These are phyloP conservation scores for Silurus meridionalis DNA, from an alignment of 2,113 vertebrate species.

Conservation along the genomic window DNA sequence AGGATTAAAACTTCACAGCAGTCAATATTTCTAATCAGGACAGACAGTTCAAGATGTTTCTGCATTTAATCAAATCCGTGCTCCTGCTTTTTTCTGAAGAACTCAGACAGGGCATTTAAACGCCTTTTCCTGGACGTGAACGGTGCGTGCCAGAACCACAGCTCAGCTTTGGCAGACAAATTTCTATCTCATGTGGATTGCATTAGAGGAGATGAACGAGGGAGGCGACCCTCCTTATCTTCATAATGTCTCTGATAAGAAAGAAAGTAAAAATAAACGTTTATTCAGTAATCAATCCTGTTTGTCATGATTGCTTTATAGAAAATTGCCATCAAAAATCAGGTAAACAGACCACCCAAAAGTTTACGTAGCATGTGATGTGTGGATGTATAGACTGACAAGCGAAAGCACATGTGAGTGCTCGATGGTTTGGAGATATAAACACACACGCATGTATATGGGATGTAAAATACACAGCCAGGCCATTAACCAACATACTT, in stretches of 20 bases:
- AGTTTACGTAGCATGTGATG: constrained; percentile 8
- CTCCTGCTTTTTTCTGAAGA: constrained; percentile 27
- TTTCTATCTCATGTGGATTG: constrained; percentile 42
- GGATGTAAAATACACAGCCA: constrained; percentile 32
- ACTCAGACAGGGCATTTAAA: constrained; percentile 32
- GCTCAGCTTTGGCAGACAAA: constrained; percentile 31
- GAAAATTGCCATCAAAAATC: constrained; percentile 44
- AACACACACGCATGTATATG: constrained; percentile 15
- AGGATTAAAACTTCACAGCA: background rate
- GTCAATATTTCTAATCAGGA: background rate
- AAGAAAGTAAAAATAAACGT: constrained; percentile 11
- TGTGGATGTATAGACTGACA: constrained; percentile 33
- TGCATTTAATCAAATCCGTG: constrained; percentile 34
- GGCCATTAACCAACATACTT: constrained; percentile 38
- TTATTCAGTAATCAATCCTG: constrained; percentile 33
- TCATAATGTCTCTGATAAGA: constrained; percentile 23
- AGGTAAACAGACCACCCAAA: constrained; percentile 38
- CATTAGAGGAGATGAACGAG: constrained; percentile 41
- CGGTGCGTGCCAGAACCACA: constrained; percentile 31
- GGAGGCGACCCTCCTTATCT: constrained; percentile 16
- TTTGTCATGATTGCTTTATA: constrained; percentile 16
- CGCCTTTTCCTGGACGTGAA: constrained; percentile 44
- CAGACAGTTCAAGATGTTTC: background rate
- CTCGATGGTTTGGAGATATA: constrained; percentile 23
- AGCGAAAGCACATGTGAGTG: constrained; percentile 12